phyloP scores from a whole-genome alignment of 1,140 invertebrate genomes.

The Drosophila hydei region DNA sequence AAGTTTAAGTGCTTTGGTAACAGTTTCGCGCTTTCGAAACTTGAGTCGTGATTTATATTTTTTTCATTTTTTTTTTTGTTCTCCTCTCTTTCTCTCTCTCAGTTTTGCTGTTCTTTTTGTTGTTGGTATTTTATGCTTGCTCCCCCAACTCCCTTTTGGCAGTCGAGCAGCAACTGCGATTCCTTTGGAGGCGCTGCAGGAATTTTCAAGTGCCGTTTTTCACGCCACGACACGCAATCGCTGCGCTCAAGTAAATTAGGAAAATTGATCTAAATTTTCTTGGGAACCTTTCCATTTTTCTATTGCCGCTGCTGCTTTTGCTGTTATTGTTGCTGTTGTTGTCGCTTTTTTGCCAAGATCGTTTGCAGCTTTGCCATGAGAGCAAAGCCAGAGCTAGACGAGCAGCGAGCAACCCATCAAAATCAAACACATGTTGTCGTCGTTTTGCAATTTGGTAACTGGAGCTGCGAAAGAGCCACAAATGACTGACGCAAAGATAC shows the following conservation, averaged over 20 bases:
- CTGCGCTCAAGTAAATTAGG: constrained; percentile 78
- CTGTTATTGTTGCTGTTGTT: constrained; percentile 21
- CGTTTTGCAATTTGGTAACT: constrained; percentile 18
- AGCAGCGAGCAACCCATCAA: constrained; percentile 23
- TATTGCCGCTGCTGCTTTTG: background rate
- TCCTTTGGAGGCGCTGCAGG: constrained; percentile 33
- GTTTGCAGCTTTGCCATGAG: constrained; percentile 24
- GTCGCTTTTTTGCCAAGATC: constrained; percentile 45
- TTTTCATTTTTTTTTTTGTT: constrained; percentile 17
- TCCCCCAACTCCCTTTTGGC: constrained; percentile 31
- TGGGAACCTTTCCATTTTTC: constrained; percentile 73
- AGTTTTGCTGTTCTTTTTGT: constrained; percentile 21
- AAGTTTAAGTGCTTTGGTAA: constrained; percentile 83
- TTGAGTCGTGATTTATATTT: constrained; percentile 80
- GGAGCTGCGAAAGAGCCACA: constrained; percentile 1
- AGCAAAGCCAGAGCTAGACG: background rate
- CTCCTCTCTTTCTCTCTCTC: background rate
- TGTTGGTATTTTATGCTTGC: constrained; percentile 29
- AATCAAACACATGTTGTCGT: constrained; percentile 50
- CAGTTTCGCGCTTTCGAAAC: constrained; percentile 82
- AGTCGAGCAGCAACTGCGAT: constrained; percentile 22
- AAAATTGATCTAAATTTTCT: constrained; percentile 83
- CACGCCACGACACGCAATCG: constrained; percentile 81
- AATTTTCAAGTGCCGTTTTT: constrained; percentile 80
- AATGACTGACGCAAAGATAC: background rate